Conservation (phyloP, 1,140 invertebrate species). For the Psix sp. region DNA sequence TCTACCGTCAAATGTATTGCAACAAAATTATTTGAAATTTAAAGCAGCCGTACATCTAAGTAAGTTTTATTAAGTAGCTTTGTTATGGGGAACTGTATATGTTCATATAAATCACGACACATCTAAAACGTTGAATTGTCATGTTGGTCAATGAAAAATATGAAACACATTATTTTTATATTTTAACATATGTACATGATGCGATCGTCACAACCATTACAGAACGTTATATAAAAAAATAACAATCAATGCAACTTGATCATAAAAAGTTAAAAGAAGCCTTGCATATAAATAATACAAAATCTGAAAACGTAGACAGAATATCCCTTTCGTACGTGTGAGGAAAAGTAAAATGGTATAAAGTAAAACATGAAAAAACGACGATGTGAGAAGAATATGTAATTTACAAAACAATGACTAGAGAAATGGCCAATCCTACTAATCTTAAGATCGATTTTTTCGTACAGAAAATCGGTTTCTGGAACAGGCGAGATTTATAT, state of each 20-base stretch:
- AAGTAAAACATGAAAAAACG: conserved; percentile 25
- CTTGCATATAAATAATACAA: conserved; percentile 58
- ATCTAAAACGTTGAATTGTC: conserved; percentile 65
- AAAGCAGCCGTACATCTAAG: too few relatives aligned
- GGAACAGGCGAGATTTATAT: conserved; percentile 3
- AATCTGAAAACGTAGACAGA: conserved; percentile 25
- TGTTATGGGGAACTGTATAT: too few relatives aligned
- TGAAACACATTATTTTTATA: conserved; percentile 75
- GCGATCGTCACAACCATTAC: conserved; percentile 65
- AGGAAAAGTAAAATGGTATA: conserved; percentile 24
- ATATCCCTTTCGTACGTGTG: conserved; percentile 21
- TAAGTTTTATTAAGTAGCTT: too few relatives aligned
- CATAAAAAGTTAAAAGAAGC: conserved; percentile 51
- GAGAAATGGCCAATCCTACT: conserved; percentile 53
- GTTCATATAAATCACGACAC: too few relatives aligned
- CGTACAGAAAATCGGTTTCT: conserved; percentile 54
- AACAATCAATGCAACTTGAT: conserved; percentile 52
- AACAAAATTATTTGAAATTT: too few relatives aligned
- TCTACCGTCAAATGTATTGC: too few relatives aligned
- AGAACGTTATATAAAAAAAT: conserved; percentile 50
- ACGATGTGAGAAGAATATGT: conserved; percentile 32
- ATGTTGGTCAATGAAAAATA: conserved; percentile 58
- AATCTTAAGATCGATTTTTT: conserved; percentile 57
- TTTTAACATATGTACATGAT: conserved; percentile 63
- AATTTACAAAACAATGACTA: conserved; percentile 34